A percentile compares a stretch with the other conserved stretches of the same genome.
phyloP scores from a whole-genome alignment of 2,888 invertebrate genomes.

The Campoletis raptor region DNA sequence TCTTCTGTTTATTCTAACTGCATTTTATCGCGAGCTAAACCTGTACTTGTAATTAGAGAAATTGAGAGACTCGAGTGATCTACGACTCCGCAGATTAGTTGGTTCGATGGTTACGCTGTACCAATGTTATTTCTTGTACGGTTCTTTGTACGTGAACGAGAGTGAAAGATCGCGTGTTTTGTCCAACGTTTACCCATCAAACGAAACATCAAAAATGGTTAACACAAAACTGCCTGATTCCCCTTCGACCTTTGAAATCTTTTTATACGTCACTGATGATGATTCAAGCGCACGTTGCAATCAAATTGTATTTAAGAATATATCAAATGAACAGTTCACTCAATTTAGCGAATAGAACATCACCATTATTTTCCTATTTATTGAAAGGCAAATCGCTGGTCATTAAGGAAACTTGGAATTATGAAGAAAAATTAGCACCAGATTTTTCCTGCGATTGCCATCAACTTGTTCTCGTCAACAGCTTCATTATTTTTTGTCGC shows the following conservation, averaged over 20 bases:
- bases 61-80: constrained; percentile 34
- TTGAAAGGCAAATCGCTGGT: background rate
- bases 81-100: constrained; percentile 14
- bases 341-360: background rate
- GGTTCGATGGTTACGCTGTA: background rate
- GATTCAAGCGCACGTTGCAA: background rate
- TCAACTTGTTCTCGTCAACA: background rate
- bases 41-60: constrained; percentile 57
- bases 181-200: constrained; percentile 26
- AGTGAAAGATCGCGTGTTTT: constrained; percentile 64
- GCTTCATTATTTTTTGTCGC: background rate
- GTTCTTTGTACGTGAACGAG: constrained; percentile 7
- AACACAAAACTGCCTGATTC: constrained; percentile 21
- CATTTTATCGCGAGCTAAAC: background rate
- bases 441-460: background rate
- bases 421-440: no score
- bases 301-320: background rate
- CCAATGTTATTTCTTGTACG: constrained; percentile 3
- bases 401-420: background rate
- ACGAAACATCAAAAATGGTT: constrained; percentile 52
- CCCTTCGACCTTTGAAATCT: constrained; percentile 16
- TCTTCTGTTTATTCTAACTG: constrained; percentile 4
- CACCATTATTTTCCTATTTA: background rate
- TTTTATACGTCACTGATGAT: constrained; percentile 1
- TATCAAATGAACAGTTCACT: background rate